Conservation (phyloP, 2,888 invertebrate species). For the Ectemnius continuus region DNA sequence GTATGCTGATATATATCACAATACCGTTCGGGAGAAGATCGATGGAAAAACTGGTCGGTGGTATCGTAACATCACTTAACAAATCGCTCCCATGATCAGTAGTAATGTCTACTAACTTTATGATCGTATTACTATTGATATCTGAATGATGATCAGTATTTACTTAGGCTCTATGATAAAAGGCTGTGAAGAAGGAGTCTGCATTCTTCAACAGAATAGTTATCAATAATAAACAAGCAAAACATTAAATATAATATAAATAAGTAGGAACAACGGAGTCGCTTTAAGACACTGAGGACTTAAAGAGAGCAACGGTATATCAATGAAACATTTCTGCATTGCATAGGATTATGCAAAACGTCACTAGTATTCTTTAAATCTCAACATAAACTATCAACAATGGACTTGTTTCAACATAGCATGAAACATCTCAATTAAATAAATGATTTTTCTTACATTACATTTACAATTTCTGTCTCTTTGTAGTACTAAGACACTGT, state of each 20-base stretch:
- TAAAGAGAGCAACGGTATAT: conserved; percentile 27
- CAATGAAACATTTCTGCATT: conserved; percentile 21
- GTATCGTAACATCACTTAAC: conserved; percentile 43
- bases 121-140: conserved; percentile 47
- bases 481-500: conserved; percentile 9
- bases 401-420: neutral
- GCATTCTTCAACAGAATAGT: conserved; percentile 30
- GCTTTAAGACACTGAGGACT: conserved; percentile 32
- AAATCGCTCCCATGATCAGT: conserved; percentile 43
- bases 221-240: conserved; percentile 24
- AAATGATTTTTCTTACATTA: neutral
- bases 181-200: conserved; percentile 61
- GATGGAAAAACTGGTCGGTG: conserved; percentile 53
- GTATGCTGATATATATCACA: conserved; percentile 14
- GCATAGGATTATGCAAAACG: conserved; percentile 19
- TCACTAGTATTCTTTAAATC: conserved; percentile 8
- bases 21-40: conserved; percentile 22
- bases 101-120: conserved; percentile 48
- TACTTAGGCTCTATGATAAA: conserved; percentile 60
- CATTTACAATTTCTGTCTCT: conserved; percentile 15
- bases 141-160: conserved; percentile 45
- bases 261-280: conserved; percentile 52
- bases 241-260: conserved; percentile 46
- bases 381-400: conserved; percentile 7
- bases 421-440: neutral